Conservation (phyloP, 2,797 vertebrate species). For the Gadopsis marmoratus region DNA sequence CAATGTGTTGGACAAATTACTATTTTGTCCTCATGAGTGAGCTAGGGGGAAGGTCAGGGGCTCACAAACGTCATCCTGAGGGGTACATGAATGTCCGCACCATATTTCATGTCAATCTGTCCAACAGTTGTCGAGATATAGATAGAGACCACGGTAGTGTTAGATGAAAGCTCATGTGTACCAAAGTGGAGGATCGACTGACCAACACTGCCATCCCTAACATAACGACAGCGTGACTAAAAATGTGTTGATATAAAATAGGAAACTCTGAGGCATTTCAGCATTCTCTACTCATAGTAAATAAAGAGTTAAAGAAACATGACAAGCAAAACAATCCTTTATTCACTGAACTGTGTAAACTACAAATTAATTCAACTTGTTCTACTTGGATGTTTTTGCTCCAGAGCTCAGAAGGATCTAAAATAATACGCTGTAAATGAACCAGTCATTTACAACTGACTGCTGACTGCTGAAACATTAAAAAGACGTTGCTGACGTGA, state of each 20-base stretch:
- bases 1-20: background rate
- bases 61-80: background rate
- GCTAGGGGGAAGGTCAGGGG: background rate
- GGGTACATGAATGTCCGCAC: background rate
- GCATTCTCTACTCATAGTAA: background rate
- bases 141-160: too few relatives aligned
- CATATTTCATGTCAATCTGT: background rate
- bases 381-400: constrained; percentile 40
- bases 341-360: constrained; percentile 11
- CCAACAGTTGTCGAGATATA: background rate
- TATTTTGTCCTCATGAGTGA: too few relatives aligned
- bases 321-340: background rate
- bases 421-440: constrained; percentile 1
- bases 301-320: constrained; percentile 2
- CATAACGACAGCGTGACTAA: background rate
- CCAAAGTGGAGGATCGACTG: background rate
- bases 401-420: constrained; percentile 4
- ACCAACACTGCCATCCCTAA: background rate
- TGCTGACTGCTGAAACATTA: constrained; percentile 21
- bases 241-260: background rate
- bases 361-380: constrained; percentile 25
- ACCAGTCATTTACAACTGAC: constrained; percentile 36
- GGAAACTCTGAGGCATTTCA: background rate
- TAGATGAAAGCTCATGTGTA: background rate
- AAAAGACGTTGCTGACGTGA: constrained; percentile 12